Percentiles rank a stretch among this genome's conserved stretches.
Conservation (phyloP, 2,113 vertebrate genomes). For the mouse (Mus musculus) region GRCm39 chr10:45362501-45363000, state of each 20-base stretch:
- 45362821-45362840: neutral
- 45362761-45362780: fast-evolving
- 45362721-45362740: neutral
- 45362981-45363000: neutral
- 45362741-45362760: conserved; percentile 1
- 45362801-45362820: fast-evolving
- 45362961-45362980: neutral
- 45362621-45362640: neutral
- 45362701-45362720: neutral
- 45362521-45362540: conserved; percentile 78
- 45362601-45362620: conserved; percentile 78
- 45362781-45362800: neutral
- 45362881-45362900: neutral
- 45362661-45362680: neutral
- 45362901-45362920: too few species aligned
- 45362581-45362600: conserved; percentile 74
- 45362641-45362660: neutral
- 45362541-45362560: conserved; percentile 78
- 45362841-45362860: neutral
- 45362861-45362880: neutral
- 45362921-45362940: neutral
- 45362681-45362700: neutral
- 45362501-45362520: conserved; percentile 46
- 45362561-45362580: conserved; percentile 74
- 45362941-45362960: too few species aligned